Evolutionary conservation across 2,888 invertebrate genomes (phyloP).

Genomic region (Anodontia alba): DNA sequence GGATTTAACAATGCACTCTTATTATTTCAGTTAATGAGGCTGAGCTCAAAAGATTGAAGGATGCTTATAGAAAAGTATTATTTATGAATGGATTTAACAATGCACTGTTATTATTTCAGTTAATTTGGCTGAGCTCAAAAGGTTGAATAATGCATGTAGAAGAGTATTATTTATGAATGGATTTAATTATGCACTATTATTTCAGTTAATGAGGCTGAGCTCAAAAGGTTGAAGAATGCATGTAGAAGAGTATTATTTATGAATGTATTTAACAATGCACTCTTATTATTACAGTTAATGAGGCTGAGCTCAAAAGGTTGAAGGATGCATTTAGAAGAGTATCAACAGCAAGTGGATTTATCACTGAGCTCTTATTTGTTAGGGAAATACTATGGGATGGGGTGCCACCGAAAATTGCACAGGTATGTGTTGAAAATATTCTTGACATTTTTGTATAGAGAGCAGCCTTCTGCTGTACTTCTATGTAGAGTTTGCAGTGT

Average conservation of each 20-base stretch:
- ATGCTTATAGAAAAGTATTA: too few relatives aligned
- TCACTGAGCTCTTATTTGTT: slow-evolving; percentile 91
- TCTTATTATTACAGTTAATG: slow-evolving; percentile 90
- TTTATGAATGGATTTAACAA: too few relatives aligned
- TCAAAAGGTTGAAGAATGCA: slow-evolving; percentile 93
- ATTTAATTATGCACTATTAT: slow-evolving; percentile 86
- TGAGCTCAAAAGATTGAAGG: too few relatives aligned
- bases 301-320: slow-evolving; percentile 92
- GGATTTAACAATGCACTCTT: too few relatives aligned
- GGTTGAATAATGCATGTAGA: slow-evolving; percentile 95
- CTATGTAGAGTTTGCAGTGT: too few relatives aligned
- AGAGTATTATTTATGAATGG: slow-evolving; percentile 91
- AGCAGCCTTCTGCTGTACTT: too few relatives aligned
- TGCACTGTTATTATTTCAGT: slow-evolving; percentile 90
- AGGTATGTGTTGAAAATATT: slow-evolving; percentile 86
- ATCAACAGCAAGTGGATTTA: slow-evolving; percentile 89
- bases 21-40: too few relatives aligned
- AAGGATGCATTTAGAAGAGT: slow-evolving; percentile 95
- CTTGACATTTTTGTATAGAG: too few relatives aligned
- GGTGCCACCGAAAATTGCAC: slow-evolving; percentile 92
- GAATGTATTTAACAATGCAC: slow-evolving; percentile 88
- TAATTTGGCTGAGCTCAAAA: slow-evolving; percentile 92
- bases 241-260: slow-evolving; percentile 93
- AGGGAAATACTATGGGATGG: slow-evolving; percentile 95
- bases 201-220: slow-evolving; percentile 93